Base-by-base conservation (phyloP, 2,797 vertebrate genomes). In the Streptopelia turtur region DNA sequence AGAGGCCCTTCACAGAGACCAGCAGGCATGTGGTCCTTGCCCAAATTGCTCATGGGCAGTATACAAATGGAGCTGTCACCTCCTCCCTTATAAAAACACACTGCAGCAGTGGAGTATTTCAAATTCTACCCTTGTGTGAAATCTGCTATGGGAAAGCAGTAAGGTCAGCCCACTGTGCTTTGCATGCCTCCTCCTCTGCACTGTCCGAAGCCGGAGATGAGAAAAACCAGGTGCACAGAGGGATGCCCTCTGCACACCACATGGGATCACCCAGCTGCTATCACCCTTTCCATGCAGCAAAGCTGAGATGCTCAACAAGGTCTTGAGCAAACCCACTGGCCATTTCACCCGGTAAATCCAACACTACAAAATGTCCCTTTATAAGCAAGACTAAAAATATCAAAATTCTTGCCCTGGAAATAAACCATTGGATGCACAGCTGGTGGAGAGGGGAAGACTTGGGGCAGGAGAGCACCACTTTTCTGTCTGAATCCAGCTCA, bases 141-240 rank as follows among this genome's bases (percentile, higher is more conserved):
- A 80, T 24, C 50, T 76, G 59, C 77, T 49, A 0, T 5, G 43
- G 43, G 60, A 72, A 63, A 87, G 60, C 49, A 79, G 37, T 14
- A 41, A 25, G 5, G 33, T 24, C n/a, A 86, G 31, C 63, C 63
- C 22, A 2, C 5, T 22, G 43, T 64, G 70, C 39, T 70, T 45
- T 1, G 0, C 1, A 1, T 65, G 47, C 68, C 31, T 47, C 82
- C 41, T 82, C 41, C 25, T 15, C 63, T 61, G 37, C 52, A 1
- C 25, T 0, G 0, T 4, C 70, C 61, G 50, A 56, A 79, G 59
- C 9, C 4, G 1, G 20, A 57, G 45, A 45, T n/a, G 74, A 89
- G 69, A 64, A 61, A 70, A 75, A 22, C 1, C 1, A 5, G 16
- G 47, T 37, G n/a, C 1, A 5, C 1, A 11, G 39, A 60, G 45